phyloP scores from a whole-genome alignment of 2,113 vertebrate species.

The Columba livia region DNA sequence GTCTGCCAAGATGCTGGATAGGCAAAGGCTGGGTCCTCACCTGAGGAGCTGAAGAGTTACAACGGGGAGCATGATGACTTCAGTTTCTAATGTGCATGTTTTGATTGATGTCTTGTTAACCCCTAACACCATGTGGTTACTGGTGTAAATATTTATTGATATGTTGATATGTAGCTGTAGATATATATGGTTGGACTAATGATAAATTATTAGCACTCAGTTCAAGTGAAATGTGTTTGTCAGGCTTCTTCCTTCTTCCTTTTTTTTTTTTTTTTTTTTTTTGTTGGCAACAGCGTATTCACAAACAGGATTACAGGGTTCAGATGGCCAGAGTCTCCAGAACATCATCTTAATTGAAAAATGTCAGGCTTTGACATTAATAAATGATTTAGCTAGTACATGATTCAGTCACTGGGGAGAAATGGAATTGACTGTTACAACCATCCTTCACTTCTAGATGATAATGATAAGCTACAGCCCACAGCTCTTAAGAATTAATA shows the following conservation, averaged over 20 bases:
- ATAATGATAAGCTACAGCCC: slow-evolving; percentile 18
- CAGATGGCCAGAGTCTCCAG: slow-evolving; percentile 12
- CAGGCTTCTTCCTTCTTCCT: background rate
- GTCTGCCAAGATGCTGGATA: background rate
- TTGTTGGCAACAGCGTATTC: background rate
- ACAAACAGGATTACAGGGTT: slow-evolving; percentile 8
- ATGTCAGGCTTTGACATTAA: slow-evolving; percentile 9
- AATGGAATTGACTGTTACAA: background rate
- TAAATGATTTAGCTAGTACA: slow-evolving; percentile 3
- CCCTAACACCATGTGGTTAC: background rate
- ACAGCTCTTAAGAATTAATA: slow-evolving; percentile 25
- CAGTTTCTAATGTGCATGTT: background rate
- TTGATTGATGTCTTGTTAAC: background rate
- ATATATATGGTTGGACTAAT: background rate
- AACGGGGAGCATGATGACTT: background rate
- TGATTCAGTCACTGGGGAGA: background rate
- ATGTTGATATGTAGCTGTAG: background rate
- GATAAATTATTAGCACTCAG: background rate
- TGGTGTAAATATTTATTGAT: background rate
- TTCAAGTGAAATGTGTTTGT: background rate
- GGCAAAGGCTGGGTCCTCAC: background rate
- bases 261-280: background rate
- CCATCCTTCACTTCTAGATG: slow-evolving; percentile 3
- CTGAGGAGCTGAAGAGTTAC: background rate
- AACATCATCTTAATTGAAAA: slow-evolving; percentile 55